phyloP scores from a whole-genome alignment of 2,797 vertebrate genomes.

The Tauraco hartlaubi region DNA sequence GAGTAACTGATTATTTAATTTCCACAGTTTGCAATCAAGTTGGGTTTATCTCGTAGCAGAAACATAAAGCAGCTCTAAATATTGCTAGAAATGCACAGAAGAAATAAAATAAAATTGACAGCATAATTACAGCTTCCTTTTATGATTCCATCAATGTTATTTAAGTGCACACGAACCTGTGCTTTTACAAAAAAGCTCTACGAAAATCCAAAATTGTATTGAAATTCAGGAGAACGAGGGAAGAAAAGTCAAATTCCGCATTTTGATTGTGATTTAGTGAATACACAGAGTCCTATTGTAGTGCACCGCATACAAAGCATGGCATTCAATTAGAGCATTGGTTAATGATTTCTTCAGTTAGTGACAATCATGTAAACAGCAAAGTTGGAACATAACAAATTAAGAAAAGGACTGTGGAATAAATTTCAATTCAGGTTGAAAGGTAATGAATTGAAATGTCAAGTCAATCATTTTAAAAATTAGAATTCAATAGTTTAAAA shows the following conservation, averaged over 20 bases:
- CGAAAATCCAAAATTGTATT: conserved; percentile 12
- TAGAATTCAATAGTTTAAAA: conserved; percentile 63
- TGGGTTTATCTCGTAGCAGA: conserved; percentile 6
- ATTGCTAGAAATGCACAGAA: conserved; percentile 39
- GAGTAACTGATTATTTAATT: conserved; percentile 41
- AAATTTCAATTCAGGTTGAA: conserved; percentile 53
- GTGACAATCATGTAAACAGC: conserved; percentile 48
- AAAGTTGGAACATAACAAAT: conserved; percentile 47
- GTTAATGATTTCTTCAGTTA: conserved; percentile 60
- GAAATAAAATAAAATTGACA: conserved; percentile 58
- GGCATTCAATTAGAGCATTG: conserved; percentile 38
- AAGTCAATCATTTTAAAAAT: conserved; percentile 25
- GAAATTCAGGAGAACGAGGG: neutral
- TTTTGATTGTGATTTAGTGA: conserved; percentile 3
- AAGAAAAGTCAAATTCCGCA: neutral
- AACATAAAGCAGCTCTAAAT: conserved; percentile 45
- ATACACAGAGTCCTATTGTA: neutral
- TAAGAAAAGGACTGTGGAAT: conserved; percentile 30
- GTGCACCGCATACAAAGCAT: conserved; percentile 1
- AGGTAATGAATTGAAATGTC: conserved; percentile 63
- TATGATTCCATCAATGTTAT: conserved; percentile 11
- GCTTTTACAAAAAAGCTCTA: conserved; percentile 22
- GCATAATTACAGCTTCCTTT: conserved; percentile 56
- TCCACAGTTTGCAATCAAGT: conserved; percentile 39
- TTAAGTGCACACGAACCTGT: conserved; percentile 24